phyloP scores from a whole-genome alignment of 2,797 vertebrate species.

The Tenualosa thibaudeaui region DNA sequence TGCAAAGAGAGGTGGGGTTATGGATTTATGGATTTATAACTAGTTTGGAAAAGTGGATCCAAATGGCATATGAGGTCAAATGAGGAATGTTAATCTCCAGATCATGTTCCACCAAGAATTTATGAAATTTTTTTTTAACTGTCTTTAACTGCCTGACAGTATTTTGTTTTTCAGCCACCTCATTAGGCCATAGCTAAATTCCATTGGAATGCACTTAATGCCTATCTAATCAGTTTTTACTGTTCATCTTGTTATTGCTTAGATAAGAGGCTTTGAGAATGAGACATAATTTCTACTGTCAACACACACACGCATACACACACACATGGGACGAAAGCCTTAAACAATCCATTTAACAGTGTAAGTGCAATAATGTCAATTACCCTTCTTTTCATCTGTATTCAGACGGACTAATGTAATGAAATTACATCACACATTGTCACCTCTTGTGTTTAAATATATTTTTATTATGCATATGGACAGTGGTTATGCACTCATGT shows the following conservation, averaged over 20 bases:
- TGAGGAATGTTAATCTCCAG: no score
- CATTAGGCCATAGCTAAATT: background rate
- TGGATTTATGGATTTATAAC: no score
- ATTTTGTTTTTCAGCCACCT: background rate
- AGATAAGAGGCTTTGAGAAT: slow-evolving; percentile 8
- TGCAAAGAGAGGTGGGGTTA: background rate
- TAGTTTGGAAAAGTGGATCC: no score
- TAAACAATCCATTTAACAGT: background rate
- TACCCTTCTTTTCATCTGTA: background rate
- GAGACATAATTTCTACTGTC: slow-evolving; percentile 32
- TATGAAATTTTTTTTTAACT: background rate
- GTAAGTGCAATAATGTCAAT: background rate
- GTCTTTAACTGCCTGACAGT: background rate
- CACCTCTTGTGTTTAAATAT: background rate
- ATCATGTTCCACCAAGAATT: background rate
- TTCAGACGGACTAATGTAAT: background rate
- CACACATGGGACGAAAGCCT: no score
- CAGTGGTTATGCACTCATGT: background rate
- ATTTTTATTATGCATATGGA: slow-evolving; percentile 12
- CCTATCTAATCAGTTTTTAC: background rate
- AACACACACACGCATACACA: background rate
- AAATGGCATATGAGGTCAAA: no score
- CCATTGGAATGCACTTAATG: background rate
- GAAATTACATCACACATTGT: background rate
- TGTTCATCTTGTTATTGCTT: background rate